Evolutionary conservation across 1,140 invertebrate species (phyloP).

Genomic region (Tyrophagus putrescentiae): DNA sequence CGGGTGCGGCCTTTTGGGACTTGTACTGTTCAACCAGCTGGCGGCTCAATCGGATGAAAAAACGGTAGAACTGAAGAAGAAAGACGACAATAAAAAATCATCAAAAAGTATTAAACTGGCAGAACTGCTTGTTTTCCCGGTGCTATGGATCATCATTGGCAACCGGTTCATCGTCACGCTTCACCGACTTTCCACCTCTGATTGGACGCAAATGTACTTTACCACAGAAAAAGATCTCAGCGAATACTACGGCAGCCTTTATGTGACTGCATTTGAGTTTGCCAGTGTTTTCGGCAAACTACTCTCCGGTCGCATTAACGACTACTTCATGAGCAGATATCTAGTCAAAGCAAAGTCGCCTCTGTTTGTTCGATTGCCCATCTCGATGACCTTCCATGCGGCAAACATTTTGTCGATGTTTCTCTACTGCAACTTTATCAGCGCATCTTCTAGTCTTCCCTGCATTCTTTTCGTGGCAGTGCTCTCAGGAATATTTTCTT

Average conservation of each 20-base stretch:
- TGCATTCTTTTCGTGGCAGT: background rate
- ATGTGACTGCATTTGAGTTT: slow-evolving; percentile 6
- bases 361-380: background rate
- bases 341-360: background rate
- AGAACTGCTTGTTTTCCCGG: slow-evolving; percentile 1
- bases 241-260: background rate
- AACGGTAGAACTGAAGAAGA: background rate
- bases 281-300: slow-evolving; percentile 12
- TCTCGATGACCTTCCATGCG: background rate
- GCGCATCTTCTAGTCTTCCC: background rate
- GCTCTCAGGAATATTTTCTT: background rate
- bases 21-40: background rate
- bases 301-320: background rate
- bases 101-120: background rate
- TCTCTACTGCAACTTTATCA: background rate
- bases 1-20: background rate
- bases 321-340: background rate
- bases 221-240: background rate
- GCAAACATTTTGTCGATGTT: background rate
- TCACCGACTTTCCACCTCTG: background rate
- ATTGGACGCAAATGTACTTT: slow-evolving; percentile 14
- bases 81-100: background rate
- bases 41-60: background rate
- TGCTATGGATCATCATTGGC: background rate
- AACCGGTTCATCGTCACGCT: background rate